These are phyloP conservation scores for Schizotus pectinicornis DNA, from an alignment of 2,888 invertebrate species.

Conservation along the genomic window DNA sequence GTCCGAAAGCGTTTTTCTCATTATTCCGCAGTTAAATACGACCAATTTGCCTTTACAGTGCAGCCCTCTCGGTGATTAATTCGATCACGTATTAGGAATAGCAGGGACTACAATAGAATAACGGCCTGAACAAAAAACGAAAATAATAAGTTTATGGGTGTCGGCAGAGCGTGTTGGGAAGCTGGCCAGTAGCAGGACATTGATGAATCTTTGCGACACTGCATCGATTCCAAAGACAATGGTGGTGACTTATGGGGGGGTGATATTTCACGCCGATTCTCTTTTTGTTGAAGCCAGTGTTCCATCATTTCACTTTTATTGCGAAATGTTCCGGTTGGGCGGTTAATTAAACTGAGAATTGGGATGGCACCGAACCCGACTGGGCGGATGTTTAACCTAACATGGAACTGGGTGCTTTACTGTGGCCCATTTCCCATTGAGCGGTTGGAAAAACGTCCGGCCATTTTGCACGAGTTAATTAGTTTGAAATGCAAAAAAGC, in stretches of 20 bases:
- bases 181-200: too few relatives aligned
- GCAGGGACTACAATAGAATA: background rate
- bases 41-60: conserved; percentile 6
- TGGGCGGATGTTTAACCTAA: too few relatives aligned
- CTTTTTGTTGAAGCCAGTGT: too few relatives aligned
- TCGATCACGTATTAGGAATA: conserved; percentile 10
- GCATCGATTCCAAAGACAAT: too few relatives aligned
- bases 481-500: conserved; percentile 15
- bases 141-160: conserved; percentile 14
- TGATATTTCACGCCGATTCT: too few relatives aligned
- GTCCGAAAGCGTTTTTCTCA: conserved; percentile 4
- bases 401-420: too few relatives aligned
- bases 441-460: background rate
- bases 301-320: too few relatives aligned
- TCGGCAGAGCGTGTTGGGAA: background rate
- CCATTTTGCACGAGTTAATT: conserved; percentile 16
- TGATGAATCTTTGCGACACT: too few relatives aligned
- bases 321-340: too few relatives aligned
- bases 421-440: conserved; percentile 2
- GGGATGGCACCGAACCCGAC: too few relatives aligned
- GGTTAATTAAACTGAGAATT: too few relatives aligned
- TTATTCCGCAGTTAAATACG: conserved; percentile 14
- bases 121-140: conserved; percentile 4
- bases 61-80: conserved; percentile 12
- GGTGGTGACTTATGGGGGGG: too few relatives aligned